These are phyloP conservation scores for Timandra comae DNA, from an alignment of 2,888 invertebrate species.

Conservation along the genomic window DNA sequence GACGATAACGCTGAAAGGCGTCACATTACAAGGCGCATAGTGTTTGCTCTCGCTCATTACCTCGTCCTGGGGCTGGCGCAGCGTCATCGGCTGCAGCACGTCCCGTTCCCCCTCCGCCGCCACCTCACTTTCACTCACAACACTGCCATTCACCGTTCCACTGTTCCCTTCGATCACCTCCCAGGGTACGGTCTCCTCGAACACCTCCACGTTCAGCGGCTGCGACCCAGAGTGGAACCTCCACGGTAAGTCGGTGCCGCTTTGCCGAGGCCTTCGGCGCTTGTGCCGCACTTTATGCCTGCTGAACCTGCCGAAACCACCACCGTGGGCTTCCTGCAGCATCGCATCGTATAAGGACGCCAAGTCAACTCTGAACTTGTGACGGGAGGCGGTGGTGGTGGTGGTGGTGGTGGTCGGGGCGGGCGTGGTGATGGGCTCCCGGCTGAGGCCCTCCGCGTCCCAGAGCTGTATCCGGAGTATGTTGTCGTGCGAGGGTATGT, in stretches of 20 bases:
- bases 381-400: slow-evolving; percentile 30
- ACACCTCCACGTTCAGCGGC: slow-evolving; percentile 70
- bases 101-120: slow-evolving; percentile 50
- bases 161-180: slow-evolving; percentile 57
- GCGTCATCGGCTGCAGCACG: slow-evolving; percentile 61
- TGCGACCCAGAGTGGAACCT: slow-evolving; percentile 72
- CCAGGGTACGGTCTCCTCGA: slow-evolving; percentile 74
- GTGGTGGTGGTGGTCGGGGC: slow-evolving; percentile 32
- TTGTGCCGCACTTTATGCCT: slow-evolving; percentile 67
- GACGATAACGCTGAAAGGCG: slow-evolving; percentile 66
- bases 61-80: slow-evolving; percentile 61
- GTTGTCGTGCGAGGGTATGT: slow-evolving; percentile 64
- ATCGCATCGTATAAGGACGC: slow-evolving; percentile 60
- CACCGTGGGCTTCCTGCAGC: slow-evolving; percentile 57
- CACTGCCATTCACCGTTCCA: slow-evolving; percentile 50
- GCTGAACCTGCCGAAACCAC: slow-evolving; percentile 54
- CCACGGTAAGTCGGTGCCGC: slow-evolving; percentile 63
- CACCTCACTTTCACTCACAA: slow-evolving; percentile 68
- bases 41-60: slow-evolving; percentile 62
- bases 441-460: slow-evolving; percentile 67
- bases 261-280: slow-evolving; percentile 62
- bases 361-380: slow-evolving; percentile 57
- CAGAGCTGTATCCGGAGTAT: slow-evolving; percentile 67
- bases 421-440: slow-evolving; percentile 44
- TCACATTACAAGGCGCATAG: slow-evolving; percentile 39